Evolutionary conservation across 2,797 vertebrate genomes (phyloP).

Genomic region (Typhlichthys eigenmanni): DNA sequence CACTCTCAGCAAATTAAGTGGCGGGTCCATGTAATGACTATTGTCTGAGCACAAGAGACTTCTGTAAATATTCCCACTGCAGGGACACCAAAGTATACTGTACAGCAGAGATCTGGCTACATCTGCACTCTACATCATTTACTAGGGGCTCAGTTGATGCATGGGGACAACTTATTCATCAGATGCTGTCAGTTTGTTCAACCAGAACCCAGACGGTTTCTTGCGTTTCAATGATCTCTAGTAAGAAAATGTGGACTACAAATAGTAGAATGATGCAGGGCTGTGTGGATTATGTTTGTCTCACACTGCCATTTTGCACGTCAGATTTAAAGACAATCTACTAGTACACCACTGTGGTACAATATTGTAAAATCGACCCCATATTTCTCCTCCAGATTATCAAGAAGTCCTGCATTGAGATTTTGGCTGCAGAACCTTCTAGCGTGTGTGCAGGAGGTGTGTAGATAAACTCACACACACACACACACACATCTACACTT

Average conservation of each 20-base stretch:
- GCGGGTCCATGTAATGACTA: too few relatives aligned
- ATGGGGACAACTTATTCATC: not conserved
- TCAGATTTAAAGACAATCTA: too few relatives aligned
- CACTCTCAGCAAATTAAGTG: too few relatives aligned
- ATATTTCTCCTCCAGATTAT: constrained; percentile 76
- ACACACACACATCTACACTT: not conserved
- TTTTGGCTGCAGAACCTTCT: constrained; percentile 85
- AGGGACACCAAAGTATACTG: not conserved
- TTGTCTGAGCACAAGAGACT: not conserved
- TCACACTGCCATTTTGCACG: too few relatives aligned
- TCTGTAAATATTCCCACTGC: not conserved
- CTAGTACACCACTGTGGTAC: too few relatives aligned
- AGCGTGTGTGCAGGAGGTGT: constrained; percentile 89
- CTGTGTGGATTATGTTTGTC: too few relatives aligned
- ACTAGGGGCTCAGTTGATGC: not conserved
- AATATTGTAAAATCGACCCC: too few relatives aligned
- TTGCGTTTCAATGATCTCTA: not conserved
- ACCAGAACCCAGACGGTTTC: not conserved
- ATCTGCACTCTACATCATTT: not conserved
- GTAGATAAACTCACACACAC: constrained; percentile 36
- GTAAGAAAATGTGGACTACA: too few relatives aligned
- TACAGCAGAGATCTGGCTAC: not conserved
- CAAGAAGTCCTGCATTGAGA: constrained; percentile 88
- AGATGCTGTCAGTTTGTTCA: not conserved
- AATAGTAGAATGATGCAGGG: too few relatives aligned